Evolutionary conservation across 2,888 invertebrate species (phyloP), one percentile per base, ranked within the genome.

Genomic region (Andrena hattorfiana): DNA sequence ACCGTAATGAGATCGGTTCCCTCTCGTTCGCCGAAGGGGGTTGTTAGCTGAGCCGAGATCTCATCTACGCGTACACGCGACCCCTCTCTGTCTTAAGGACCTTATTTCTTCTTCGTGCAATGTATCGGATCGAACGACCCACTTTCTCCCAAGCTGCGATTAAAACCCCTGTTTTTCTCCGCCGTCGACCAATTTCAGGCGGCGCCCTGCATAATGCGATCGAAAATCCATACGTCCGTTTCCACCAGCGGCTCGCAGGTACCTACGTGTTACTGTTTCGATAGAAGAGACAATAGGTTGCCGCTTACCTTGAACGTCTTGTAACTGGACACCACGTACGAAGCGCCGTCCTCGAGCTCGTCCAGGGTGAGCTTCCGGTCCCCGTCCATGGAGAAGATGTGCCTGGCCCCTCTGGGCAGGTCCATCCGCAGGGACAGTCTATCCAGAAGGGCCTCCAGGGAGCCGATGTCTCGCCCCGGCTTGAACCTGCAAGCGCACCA

Each of bases 361-460:
- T 97, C 98, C 89, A 98, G 95, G 92, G 96, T 96, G 93, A 97
- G 96, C 92, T 98, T 97, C 76, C 98, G 95, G 89, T 97, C 97
- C 0, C 99, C 99, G 85, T 98, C 98, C 96, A 98, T 97, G 7
- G 97, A 97, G 94, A 98, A 99, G 88, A 99, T 96, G 94, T 98
- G 97, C 72, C 98, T 95, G 4, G 99, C 98, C 4, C 98, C 98
- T 79, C 97, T 95, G 2, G 98, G 98, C 86, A 98, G 95, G 92
- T 98, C 97, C 95, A 98, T 96, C 88, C 98, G 96, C 84, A 98
- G 96, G 7, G 98, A 98, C 72, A 99, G 95, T 92, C 98, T 97
- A 92, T 98, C 98, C 90, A 98, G 95, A 60, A 99, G 95, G 20
- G 97, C 97, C 91, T 98, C 98, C 94, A 99, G 94, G 16, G 97